Evolutionary conservation across 1,140 invertebrate species (phyloP), one percentile per base, ranked within the genome.

Genomic region (Mercenaria mercenaria): DNA sequence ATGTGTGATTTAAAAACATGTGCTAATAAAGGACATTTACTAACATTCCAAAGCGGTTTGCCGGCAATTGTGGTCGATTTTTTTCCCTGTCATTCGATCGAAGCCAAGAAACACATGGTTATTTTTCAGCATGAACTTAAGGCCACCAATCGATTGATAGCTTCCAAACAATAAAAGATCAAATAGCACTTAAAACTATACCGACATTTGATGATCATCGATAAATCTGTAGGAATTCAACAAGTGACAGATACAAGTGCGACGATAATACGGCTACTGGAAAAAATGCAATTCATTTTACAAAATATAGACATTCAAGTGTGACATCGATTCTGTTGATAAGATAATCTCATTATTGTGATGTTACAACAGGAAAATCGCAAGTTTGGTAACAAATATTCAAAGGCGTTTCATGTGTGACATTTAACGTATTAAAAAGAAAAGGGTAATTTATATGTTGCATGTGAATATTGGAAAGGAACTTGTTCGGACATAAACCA

Each of bases 131-230:
- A 72, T 72, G 13, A 39, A 72, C 67, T 72, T 29, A 15, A 15
- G 37, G 15, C 37, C 67, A 39, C 11, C 32, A 41, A 72, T 72
- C 67, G 34, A 72, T 72, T 72, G 67, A 72, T 72, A 20, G 34
- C 67, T 72, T 67, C 37, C 37, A 23, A 39, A 72, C 67, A 72
- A 72, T 72, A 39, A 72, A 72, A 72, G 37, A 72, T 41, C 67
- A 72, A 72, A 72, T 72, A 72, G 67, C 67, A 72, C 67, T 72
- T 72, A 23, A 72, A 72, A 72, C 67, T 72, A 29, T 72, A 72
- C 67, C 67, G 29, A 41, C 34, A 72, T 41, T 18, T 26, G 2
- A 72, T 72, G 23, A 72, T 72, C 67, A 72, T 72, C 34, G 67
- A 72, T 39, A 72, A 72, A 20, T 18, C 34, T 59, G 20, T 10